Percentiles rank a stretch among this genome's conserved stretches.
Conservation (phyloP, 1,140 invertebrate species). For the Heliconius nattereri region DNA sequence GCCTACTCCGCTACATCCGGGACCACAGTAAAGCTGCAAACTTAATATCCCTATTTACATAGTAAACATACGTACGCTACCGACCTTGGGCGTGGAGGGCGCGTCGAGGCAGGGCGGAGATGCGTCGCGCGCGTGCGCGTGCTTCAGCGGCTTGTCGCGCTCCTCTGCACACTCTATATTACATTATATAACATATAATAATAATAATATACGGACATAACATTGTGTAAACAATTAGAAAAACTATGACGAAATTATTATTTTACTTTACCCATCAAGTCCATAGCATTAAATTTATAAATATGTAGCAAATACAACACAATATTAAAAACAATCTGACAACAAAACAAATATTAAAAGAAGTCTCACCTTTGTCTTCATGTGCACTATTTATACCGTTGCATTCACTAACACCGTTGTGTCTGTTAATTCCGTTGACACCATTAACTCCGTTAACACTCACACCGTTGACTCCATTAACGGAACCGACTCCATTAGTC, state of each 20-base stretch:
- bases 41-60: neutral
- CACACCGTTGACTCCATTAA: slow-evolving; percentile 22
- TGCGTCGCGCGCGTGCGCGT: slow-evolving; percentile 68
- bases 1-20: too few relatives aligned
- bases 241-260: too few relatives aligned
- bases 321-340: neutral
- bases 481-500: slow-evolving; percentile 39
- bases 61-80: slow-evolving; percentile 11
- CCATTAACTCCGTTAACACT: slow-evolving; percentile 36
- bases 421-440: slow-evolving; percentile 39
- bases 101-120: slow-evolving; percentile 82
- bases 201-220: neutral
- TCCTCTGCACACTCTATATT: slow-evolving; percentile 46
- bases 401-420: slow-evolving; percentile 41
- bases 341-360: neutral
- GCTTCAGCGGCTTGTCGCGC: slow-evolving; percentile 68
- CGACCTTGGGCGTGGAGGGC: slow-evolving; percentile 83
- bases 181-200: neutral
- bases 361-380: slow-evolving; percentile 58
- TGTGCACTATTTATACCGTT: slow-evolving; percentile 56
- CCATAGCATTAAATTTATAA: too few relatives aligned
- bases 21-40: neutral
- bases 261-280: too few relatives aligned
- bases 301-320: neutral
- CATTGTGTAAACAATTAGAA: too few relatives aligned